Evolutionary conservation across 2,888 invertebrate genomes (phyloP).

Genomic region (Stenurella melanura): DNA sequence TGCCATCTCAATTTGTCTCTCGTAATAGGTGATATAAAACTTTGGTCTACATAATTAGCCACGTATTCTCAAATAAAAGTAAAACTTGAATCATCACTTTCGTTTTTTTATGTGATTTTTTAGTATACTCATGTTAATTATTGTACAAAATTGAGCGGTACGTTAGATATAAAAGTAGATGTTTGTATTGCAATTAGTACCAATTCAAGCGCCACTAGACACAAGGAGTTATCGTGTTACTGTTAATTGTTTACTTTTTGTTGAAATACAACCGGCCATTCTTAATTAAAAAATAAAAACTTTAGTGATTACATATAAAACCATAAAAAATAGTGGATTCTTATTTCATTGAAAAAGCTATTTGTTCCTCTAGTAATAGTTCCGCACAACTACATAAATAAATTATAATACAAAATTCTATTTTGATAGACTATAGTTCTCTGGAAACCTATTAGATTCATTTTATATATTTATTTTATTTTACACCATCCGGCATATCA

Average conservation of each 20-base stretch:
- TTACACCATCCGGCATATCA: no score
- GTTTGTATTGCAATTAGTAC: slow-evolving; percentile 1
- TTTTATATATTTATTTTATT: no score
- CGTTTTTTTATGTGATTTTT: slow-evolving; percentile 12
- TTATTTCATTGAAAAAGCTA: neutral
- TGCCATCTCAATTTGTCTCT: neutral
- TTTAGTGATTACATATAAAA: neutral
- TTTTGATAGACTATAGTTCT: no score
- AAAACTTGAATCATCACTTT: slow-evolving; percentile 1
- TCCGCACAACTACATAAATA: no score
- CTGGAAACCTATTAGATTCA: no score
- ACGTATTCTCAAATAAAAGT: neutral
- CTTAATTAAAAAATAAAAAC: neutral
- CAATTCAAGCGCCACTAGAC: slow-evolving; percentile 18
- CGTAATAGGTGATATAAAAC: neutral
- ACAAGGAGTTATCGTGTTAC: slow-evolving; percentile 17
- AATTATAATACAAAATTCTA: no score
- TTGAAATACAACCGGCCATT: slow-evolving; percentile 1
- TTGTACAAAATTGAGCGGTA: neutral
- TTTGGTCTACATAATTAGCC: neutral
- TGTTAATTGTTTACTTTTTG: slow-evolving; percentile 28
- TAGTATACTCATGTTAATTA: slow-evolving; percentile 21
- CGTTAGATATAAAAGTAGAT: slow-evolving; percentile 1
- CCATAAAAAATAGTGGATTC: neutral
- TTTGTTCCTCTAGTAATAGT: no score